phyloP scores from a whole-genome alignment of 1,140 invertebrate genomes.

The Calycopis cecrops region DNA sequence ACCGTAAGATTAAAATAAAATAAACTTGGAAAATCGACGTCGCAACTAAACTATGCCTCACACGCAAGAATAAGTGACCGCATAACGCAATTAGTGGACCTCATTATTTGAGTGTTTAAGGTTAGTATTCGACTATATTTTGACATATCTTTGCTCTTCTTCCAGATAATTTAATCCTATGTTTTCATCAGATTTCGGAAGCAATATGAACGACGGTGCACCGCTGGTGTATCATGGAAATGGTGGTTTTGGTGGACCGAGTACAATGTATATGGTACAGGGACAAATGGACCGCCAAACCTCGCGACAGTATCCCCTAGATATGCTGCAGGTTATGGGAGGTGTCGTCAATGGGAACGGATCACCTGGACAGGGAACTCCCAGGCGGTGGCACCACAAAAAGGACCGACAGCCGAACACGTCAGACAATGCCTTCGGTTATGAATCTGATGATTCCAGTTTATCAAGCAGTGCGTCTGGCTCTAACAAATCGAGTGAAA shows the following conservation, averaged over 20 bases:
- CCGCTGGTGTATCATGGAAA: slow-evolving; percentile 54
- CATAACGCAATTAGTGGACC: slow-evolving; percentile 27
- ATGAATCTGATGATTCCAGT: slow-evolving; percentile 71
- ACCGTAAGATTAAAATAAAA: slow-evolving; percentile 40
- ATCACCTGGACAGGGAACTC: slow-evolving; percentile 41
- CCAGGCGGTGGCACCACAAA: slow-evolving; percentile 48
- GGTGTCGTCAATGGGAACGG: slow-evolving; percentile 30
- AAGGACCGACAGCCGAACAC: slow-evolving; percentile 36
- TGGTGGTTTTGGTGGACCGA: slow-evolving; percentile 41
- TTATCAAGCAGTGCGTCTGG: slow-evolving; percentile 68
- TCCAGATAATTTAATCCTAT: slow-evolving; percentile 19
- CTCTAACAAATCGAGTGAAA: slow-evolving; percentile 62
- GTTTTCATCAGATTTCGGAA: slow-evolving; percentile 32
- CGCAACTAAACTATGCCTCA: slow-evolving; percentile 51
- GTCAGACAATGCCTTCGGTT: slow-evolving; percentile 54
- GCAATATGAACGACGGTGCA: slow-evolving; percentile 55
- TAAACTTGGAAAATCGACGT: slow-evolving; percentile 48
- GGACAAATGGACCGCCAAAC: slow-evolving; percentile 38
- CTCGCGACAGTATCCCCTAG: slow-evolving; percentile 40
- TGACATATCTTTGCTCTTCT: slow-evolving; percentile 8
- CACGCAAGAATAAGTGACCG: slow-evolving; percentile 56
- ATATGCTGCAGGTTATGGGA: slow-evolving; percentile 38
- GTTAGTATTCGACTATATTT: slow-evolving; percentile 40
- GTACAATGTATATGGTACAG: slow-evolving; percentile 43
- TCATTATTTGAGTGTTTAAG: slow-evolving; percentile 44